Percentiles rank a stretch among this genome's conserved stretches.
phyloP scores from a whole-genome alignment of 2,888 invertebrate species.

The Melolontha melolontha region DNA sequence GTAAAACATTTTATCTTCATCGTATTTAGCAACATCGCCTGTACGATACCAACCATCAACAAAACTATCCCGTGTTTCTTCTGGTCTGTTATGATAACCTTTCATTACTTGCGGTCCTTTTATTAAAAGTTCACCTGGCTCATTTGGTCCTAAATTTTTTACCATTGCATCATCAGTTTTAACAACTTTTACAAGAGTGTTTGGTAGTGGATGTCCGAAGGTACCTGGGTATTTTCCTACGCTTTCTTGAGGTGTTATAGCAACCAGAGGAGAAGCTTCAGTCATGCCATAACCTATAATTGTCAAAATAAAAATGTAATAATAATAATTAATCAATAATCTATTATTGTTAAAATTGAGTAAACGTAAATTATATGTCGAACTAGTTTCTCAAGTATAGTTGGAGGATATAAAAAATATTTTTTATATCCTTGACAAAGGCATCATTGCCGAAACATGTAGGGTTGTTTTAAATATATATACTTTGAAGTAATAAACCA shows the following conservation, averaged over 20 bases:
- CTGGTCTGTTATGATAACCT: conserved; percentile 80
- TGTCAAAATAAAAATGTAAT: conserved; percentile 1
- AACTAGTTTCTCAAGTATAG: no score
- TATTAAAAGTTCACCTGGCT: conserved; percentile 80
- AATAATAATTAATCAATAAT: neutral
- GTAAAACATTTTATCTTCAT: conserved; percentile 74
- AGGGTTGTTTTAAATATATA: no score
- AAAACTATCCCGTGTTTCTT: conserved; percentile 78
- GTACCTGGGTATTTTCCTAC: conserved; percentile 53
- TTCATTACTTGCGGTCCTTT: conserved; percentile 86
- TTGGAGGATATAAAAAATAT: no score
- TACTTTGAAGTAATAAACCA: no score
- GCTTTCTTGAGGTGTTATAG: conserved; percentile 40
- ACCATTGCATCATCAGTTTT: conserved; percentile 61
- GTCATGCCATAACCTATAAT: conserved; percentile 77
- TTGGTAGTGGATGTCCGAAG: conserved; percentile 73
- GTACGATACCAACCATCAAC: conserved; percentile 81
- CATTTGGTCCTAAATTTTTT: conserved; percentile 56
- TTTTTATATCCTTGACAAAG: no score
- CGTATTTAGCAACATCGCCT: conserved; percentile 71
- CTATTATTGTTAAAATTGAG: no score
- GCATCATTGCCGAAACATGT: no score
- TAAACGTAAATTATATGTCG: no score
- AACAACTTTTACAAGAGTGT: conserved; percentile 75
- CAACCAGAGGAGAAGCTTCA: conserved; percentile 71